Evolutionary conservation across 2,888 invertebrate species (phyloP).

Genomic region (Blastobasis adustella): DNA sequence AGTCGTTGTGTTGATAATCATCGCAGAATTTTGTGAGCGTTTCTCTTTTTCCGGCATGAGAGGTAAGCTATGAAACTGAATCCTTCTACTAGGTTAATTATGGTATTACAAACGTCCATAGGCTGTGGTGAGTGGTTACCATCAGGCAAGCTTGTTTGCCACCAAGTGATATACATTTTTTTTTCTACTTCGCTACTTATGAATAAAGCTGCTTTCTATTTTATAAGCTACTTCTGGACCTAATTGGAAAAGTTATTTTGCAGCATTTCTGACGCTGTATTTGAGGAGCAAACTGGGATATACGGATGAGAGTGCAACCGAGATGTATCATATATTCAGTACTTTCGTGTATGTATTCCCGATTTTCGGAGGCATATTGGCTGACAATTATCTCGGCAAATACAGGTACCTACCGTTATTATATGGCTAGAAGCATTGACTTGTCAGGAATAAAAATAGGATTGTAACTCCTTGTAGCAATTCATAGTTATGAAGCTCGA

Average conservation of each 20-base stretch:
- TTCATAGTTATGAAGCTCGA: too few species aligned
- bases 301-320: slow-evolving; percentile 78
- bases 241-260: slow-evolving; percentile 14
- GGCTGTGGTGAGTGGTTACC: too few species aligned
- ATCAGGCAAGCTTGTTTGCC: too few species aligned
- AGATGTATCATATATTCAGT: slow-evolving; percentile 83
- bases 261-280: slow-evolving; percentile 86
- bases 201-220: too few species aligned
- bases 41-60: slow-evolving; percentile 96
- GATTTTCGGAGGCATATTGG: slow-evolving; percentile 84
- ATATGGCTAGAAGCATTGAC: not conserved
- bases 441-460: not conserved
- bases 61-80: slow-evolving; percentile 72
- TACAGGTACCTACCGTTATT: slow-evolving; percentile 67
- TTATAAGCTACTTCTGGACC: too few species aligned
- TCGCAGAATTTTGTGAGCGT: slow-evolving; percentile 96
- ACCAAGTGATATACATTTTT: too few species aligned
- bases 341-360: slow-evolving; percentile 86
- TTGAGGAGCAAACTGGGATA: slow-evolving; percentile 79
- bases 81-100: too few species aligned
- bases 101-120: too few species aligned
- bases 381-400: slow-evolving; percentile 87
- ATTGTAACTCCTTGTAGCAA: too few species aligned
- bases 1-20: slow-evolving; percentile 91
- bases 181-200: too few species aligned